Evolutionary conservation across 2,113 vertebrate species (phyloP).

Genomic region (Odocoileus hemionus): DNA sequence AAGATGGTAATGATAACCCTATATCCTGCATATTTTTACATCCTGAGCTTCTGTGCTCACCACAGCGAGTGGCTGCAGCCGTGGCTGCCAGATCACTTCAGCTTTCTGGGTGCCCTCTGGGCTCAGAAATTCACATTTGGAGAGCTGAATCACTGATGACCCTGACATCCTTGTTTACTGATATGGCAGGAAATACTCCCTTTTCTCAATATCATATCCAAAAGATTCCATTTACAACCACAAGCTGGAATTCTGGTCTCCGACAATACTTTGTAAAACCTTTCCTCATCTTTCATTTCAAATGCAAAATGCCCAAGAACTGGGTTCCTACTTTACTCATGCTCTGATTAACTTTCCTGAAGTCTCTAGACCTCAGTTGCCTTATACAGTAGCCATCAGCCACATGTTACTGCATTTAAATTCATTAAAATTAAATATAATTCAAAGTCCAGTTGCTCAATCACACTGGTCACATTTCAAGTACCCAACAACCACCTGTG

Average conservation of each 20-base stretch:
- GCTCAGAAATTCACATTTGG: not conserved
- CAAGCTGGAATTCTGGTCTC: not conserved
- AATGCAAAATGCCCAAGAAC: not conserved
- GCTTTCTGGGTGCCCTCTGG: not conserved
- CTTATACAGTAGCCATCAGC: not conserved
- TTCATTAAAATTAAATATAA: not conserved
- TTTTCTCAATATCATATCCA: not conserved
- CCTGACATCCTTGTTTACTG: not conserved
- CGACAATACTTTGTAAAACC: not conserved
- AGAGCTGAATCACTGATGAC: not conserved
- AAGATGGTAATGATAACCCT: no score
- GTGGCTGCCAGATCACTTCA: not conserved
- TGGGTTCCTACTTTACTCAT: not conserved
- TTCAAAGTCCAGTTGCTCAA: not conserved
- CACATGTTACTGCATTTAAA: not conserved
- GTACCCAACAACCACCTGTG: not conserved
- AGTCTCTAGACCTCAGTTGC: not conserved
- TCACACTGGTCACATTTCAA: not conserved
- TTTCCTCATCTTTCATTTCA: slow-evolving; percentile 7
- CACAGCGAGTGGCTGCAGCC: not conserved
- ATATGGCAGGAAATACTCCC: not conserved
- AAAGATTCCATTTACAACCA: not conserved
- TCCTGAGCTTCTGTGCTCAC: not conserved
- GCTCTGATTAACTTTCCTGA: not conserved
- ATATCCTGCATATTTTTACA: not conserved